Base-by-base conservation (phyloP, 2,888 invertebrate genomes). In the Gasteruption jaculator region DNA sequence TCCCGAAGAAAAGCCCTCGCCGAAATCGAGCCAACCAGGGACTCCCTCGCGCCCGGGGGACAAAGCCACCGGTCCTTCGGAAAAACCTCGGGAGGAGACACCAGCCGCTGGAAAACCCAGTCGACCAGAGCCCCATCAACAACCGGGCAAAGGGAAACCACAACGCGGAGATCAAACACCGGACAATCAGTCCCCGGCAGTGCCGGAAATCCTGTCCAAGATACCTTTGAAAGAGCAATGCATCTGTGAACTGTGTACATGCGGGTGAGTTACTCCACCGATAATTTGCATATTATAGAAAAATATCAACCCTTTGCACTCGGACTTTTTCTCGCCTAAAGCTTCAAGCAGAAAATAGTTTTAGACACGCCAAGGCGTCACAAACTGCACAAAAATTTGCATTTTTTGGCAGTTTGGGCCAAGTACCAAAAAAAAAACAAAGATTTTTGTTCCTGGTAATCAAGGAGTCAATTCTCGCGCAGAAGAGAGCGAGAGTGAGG, bases 201-300 rank as follows among this genome's bases (percentile, higher is more conserved):
- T 72, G 40, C 56, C 62, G 3, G 62, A 71, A 36, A 59, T 71
- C 32, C 59, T 69, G 41, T 64, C 68, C 27, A 71, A 73, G 54
- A 61, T 65, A 6, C 72, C 73, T 3, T 70, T 74, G 52, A 85
- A 84, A 65, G 90, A 90, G 63, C 85, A 87, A 71, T 91, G 91
- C 70, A 88, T 91, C 61, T 91, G 91, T 68, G 89, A 91, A 74
- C 83, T 91, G 49, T 91, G 91, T 71, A 91, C 89, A 62, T 91
- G 91, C 74, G 91, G 91, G 91, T 91, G 73, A 83, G 87, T 50
- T 3, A 5, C 14, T 7, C 12, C n/a, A 10, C n/a, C n/a, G n/a
- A n/a, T n/a, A n/a, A n/a, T n/a, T n/a, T n/a, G n/a, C n/a, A n/a
- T n/a, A n/a, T n/a, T n/a, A n/a, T n/a, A n/a, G n/a, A n/a, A n/a